Conservation (phyloP, 2,113 vertebrate genomes). For the Sander lucioperca region DNA sequence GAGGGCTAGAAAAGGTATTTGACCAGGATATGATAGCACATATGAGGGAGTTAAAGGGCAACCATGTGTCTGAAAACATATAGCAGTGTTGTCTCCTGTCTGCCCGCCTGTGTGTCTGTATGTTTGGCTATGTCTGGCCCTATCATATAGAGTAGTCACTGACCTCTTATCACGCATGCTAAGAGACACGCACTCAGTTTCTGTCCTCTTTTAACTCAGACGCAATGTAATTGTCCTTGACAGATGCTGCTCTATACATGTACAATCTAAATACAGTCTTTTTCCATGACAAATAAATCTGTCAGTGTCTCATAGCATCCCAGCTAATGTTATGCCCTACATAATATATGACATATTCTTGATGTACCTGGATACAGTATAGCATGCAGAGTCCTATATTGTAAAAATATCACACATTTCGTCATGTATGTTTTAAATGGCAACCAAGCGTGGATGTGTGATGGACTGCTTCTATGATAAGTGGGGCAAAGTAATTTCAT, state of each 20-base stretch:
- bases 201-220: background rate
- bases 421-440: background rate
- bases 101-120: conserved; percentile 33
- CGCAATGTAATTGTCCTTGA: conserved; percentile 14
- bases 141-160: conserved; percentile 18
- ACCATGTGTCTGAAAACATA: conserved; percentile 57
- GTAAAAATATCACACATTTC: background rate
- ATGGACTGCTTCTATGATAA: background rate
- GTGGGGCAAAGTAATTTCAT: background rate
- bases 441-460: background rate
- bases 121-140: background rate
- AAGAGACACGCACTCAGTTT: background rate
- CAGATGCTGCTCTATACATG: conserved; percentile 5
- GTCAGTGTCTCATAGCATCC: background rate
- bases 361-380: background rate
- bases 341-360: background rate
- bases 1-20: conserved; percentile 32
- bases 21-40: conserved; percentile 33
- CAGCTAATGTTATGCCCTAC: background rate
- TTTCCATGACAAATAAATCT: conserved; percentile 49
- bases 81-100: conserved; percentile 53
- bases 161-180: background rate
- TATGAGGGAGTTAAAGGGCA: conserved; percentile 39
- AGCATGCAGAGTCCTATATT: background rate
- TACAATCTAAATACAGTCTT: conserved; percentile 62